A percentile compares a stretch with the other conserved stretches of the same genome.
These are phyloP conservation scores for Lingula anatina DNA, from an alignment of 2,888 invertebrate species.

Conservation along the genomic window DNA sequence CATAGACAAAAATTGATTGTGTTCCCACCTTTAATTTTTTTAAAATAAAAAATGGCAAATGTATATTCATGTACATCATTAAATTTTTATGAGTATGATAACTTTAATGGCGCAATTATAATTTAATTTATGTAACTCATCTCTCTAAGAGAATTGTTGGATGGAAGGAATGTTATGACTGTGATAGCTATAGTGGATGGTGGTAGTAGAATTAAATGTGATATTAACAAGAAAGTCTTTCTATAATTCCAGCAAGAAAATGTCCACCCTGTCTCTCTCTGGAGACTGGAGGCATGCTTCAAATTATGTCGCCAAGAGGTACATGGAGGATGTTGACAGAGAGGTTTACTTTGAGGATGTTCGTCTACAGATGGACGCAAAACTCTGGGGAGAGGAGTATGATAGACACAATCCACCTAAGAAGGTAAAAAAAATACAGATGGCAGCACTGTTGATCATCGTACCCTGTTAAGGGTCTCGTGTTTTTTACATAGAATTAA, in stretches of 20 bases:
- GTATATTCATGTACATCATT: neutral
- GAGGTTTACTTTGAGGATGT: conserved; percentile 59
- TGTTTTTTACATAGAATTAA: too few species aligned
- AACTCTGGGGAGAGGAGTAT: conserved; percentile 60
- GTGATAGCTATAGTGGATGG: too few species aligned
- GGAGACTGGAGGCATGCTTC: conserved; percentile 55
- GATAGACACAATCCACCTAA: conserved; percentile 60
- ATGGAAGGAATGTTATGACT: too few species aligned
- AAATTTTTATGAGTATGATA: too few species aligned
- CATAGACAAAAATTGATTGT: too few species aligned
- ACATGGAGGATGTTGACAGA: conserved; percentile 55
- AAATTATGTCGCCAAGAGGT: conserved; percentile 59
- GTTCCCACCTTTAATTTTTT: too few species aligned
- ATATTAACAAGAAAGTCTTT: too few species aligned
- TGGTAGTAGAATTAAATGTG: too few species aligned
- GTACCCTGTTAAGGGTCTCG: neutral
- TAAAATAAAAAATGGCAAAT: too few species aligned
- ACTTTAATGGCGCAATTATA: too few species aligned
- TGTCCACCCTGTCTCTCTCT: conserved; percentile 49
- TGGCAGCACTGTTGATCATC: neutral
- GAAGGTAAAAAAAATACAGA: conserved; percentile 49
- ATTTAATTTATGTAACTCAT: too few species aligned
- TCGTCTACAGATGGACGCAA: conserved; percentile 60
- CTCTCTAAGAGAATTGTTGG: too few species aligned
- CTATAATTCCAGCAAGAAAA: conserved; percentile 54